phyloP scores from a whole-genome alignment of 2,888 invertebrate genomes.

The Drosophila colorata region DNA sequence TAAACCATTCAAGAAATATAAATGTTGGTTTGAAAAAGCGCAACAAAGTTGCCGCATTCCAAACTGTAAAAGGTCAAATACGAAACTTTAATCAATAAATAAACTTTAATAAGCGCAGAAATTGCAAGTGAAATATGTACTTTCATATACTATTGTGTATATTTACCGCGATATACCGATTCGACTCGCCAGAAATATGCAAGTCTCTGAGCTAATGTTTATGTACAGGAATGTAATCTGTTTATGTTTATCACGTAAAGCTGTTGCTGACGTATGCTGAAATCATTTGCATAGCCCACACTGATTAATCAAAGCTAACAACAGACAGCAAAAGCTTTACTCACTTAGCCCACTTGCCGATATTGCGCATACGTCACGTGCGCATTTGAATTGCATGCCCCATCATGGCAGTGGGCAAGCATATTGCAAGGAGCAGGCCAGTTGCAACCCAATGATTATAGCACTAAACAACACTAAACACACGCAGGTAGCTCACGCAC shows the following conservation, averaged over 20 bases:
- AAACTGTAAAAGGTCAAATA: constrained; percentile 6
- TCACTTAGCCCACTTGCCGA: constrained; percentile 15
- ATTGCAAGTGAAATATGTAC: neutral
- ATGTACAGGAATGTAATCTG: constrained; percentile 3
- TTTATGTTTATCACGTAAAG: constrained; percentile 40
- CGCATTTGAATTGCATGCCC: constrained; percentile 13
- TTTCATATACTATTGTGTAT: neutral
- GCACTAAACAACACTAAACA: constrained; percentile 42
- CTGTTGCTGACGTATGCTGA: constrained; percentile 21
- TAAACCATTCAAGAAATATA: neutral
- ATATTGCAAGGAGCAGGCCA: constrained; percentile 24
- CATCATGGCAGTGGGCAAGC: constrained; percentile 8
- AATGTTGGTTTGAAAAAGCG: constrained; percentile 5
- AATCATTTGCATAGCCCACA: constrained; percentile 35
- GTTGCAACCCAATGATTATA: constrained; percentile 65
- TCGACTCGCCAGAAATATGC: constrained; percentile 4
- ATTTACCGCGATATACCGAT: neutral
- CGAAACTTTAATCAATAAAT: neutral
- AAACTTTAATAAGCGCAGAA: neutral
- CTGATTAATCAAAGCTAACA: constrained; percentile 48
- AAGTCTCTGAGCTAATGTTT: constrained; percentile 21
- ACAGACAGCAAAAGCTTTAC: constrained; percentile 16
- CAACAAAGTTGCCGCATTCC: constrained; percentile 5
- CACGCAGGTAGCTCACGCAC: constrained; percentile 28
- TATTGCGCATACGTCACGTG: constrained; percentile 74